Percentiles rank a stretch among this genome's conserved stretches.
phyloP scores from a whole-genome alignment of 2,888 invertebrate species.

The Oscheius sp. region DNA sequence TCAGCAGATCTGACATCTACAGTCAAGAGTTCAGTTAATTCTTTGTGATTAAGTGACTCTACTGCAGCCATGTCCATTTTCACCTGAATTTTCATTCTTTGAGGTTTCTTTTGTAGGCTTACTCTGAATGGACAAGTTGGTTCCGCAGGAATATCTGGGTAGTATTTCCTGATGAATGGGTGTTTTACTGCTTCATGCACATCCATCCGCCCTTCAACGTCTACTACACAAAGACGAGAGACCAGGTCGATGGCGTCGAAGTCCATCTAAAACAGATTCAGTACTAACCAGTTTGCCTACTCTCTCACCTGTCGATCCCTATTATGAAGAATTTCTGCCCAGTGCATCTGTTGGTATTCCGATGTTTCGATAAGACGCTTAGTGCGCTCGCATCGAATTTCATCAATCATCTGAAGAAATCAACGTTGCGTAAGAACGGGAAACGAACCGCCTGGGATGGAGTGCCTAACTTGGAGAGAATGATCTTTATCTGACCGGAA shows the following conservation, averaged over 20 bases:
- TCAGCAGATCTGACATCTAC: conserved; percentile 64
- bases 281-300: neutral
- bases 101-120: neutral
- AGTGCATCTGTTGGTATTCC: conserved; percentile 34
- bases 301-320: conserved; percentile 37
- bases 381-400: conserved; percentile 67
- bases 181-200: conserved; percentile 64
- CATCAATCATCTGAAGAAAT: conserved; percentile 54
- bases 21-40: conserved; percentile 59
- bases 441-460: conserved; percentile 61
- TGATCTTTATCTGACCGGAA: conserved; percentile 66
- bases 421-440: neutral
- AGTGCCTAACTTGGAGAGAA: conserved; percentile 63
- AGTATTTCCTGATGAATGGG: conserved; percentile 55
- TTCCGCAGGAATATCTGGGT: conserved; percentile 46
- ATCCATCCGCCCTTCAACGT: conserved; percentile 55
- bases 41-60: conserved; percentile 60
- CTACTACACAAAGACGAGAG: conserved; percentile 53
- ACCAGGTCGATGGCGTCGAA: conserved; percentile 61
- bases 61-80: conserved; percentile 71
- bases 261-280: conserved; percentile 17
- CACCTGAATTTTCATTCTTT: conserved; percentile 54
- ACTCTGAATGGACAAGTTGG: conserved; percentile 64
- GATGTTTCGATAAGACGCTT: conserved; percentile 55
- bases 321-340: conserved; percentile 56